Conservation (phyloP, 2,888 invertebrate genomes). For the Ochropacha duplaris region DNA sequence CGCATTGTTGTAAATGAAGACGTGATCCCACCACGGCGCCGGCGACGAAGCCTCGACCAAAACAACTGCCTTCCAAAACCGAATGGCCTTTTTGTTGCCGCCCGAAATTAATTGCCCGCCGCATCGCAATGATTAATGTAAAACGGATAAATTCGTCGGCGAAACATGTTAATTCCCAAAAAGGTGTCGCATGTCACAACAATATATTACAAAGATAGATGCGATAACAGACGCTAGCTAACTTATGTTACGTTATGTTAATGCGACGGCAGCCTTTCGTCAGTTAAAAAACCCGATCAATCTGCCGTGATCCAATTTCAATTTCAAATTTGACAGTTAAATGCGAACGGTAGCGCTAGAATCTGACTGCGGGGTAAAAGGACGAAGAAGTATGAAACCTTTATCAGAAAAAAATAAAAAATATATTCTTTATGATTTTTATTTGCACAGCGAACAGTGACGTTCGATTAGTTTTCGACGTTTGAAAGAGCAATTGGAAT, state of each 20-base stretch:
- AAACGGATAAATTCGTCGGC: slow-evolving; percentile 15
- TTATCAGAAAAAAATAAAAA: slow-evolving; percentile 33
- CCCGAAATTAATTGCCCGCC: slow-evolving; percentile 18
- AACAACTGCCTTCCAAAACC: slow-evolving; percentile 11
- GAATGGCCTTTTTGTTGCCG: slow-evolving; percentile 9
- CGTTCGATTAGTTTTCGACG: slow-evolving; percentile 65
- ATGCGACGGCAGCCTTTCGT: slow-evolving; percentile 49
- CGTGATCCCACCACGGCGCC: slow-evolving; percentile 17
- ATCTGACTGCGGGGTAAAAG: slow-evolving; percentile 2
- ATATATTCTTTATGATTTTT: slow-evolving; percentile 36
- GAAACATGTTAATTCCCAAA: slow-evolving; percentile 15
- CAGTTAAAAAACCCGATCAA: slow-evolving; percentile 45
- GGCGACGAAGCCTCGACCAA: slow-evolving; percentile 1
- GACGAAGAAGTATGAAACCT: not conserved
- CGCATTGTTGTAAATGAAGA: slow-evolving; percentile 63
- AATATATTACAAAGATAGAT: slow-evolving; percentile 26
- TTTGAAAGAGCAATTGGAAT: slow-evolving; percentile 72
- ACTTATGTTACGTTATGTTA: slow-evolving; percentile 47
- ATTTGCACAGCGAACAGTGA: slow-evolving; percentile 42
- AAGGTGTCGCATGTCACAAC: slow-evolving; percentile 29
- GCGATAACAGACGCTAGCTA: slow-evolving; percentile 27
- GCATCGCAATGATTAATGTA: slow-evolving; percentile 17
- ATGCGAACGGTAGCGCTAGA: slow-evolving; percentile 38
- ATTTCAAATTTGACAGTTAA: slow-evolving; percentile 65
- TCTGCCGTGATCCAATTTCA: slow-evolving; percentile 53